These are phyloP conservation scores for Ichneumoninae sp. DNA, from an alignment of 2,888 invertebrate species.

Conservation along the genomic window DNA sequence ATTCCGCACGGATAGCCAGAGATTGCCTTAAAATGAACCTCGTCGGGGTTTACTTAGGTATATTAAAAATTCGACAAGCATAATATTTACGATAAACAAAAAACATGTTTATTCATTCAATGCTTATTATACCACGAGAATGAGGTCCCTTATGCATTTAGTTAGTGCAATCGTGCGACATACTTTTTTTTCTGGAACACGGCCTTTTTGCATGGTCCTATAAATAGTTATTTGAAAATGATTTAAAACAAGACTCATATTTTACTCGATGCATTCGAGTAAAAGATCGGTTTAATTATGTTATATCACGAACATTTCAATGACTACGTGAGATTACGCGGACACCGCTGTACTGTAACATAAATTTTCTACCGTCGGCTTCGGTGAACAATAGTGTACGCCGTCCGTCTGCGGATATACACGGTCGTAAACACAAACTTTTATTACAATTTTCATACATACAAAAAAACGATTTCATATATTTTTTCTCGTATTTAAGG, in stretches of 20 bases:
- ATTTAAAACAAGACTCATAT: background rate
- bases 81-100: constrained; percentile 2
- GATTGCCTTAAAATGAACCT: background rate
- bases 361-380: too few species aligned
- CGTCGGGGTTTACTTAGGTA: background rate
- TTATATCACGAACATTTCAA: too few species aligned
- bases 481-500: too few species aligned
- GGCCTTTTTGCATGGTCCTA: background rate
- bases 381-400: too few species aligned
- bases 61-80: background rate
- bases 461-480: too few species aligned
- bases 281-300: too few species aligned
- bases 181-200: constrained; percentile 34
- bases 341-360: too few species aligned
- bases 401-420: too few species aligned
- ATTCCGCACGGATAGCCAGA: background rate
- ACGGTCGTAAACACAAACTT: too few species aligned
- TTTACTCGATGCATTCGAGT: background rate
- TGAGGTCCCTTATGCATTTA: background rate
- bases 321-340: too few species aligned
- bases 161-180: constrained; percentile 32
- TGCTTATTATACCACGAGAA: background rate
- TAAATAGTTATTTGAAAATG: background rate
- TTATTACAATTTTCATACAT: too few species aligned
- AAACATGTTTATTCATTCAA: constrained; percentile 27